These are phyloP conservation scores for Prosopocoilus inquinatus DNA, from an alignment of 2,888 invertebrate species.

Conservation along the genomic window DNA sequence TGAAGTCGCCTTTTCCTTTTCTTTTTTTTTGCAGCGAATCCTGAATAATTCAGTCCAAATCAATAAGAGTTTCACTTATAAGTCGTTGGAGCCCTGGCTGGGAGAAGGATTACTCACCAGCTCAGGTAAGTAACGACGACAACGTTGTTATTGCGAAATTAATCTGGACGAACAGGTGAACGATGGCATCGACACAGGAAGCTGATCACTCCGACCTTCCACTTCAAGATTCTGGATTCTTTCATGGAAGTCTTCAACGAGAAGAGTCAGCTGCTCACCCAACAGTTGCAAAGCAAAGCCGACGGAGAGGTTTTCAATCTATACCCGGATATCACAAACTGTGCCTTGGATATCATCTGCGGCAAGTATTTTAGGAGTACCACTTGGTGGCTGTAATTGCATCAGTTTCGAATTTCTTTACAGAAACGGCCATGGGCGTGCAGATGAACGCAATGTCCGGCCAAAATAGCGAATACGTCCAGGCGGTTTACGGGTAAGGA, in stretches of 20 bases:
- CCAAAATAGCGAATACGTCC: constrained; percentile 66
- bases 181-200: constrained; percentile 36
- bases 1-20: not conserved
- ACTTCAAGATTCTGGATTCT: constrained; percentile 39
- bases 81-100: constrained; percentile 32
- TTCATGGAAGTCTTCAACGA: constrained; percentile 37
- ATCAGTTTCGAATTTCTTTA: constrained; percentile 22
- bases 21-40: constrained; percentile 27
- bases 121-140: constrained; percentile 27
- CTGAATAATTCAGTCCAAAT: constrained; percentile 30
- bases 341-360: constrained; percentile 41
- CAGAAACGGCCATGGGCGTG: constrained; percentile 81
- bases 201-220: constrained; percentile 40
- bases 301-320: constrained; percentile 37
- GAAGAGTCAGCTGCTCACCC: constrained; percentile 33
- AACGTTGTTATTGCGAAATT: not conserved
- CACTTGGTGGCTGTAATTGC: not conserved
- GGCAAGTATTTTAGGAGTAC: constrained; percentile 29
- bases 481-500: constrained; percentile 57
- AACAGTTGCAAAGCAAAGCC: constrained; percentile 26
- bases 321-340: constrained; percentile 36
- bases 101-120: constrained; percentile 34
- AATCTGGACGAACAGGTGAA: constrained; percentile 17
- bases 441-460: constrained; percentile 66
- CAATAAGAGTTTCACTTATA: constrained; percentile 30